Percentiles rank a stretch among this genome's conserved stretches.
These are phyloP conservation scores for Frieseomelitta varia DNA, from an alignment of 1,140 invertebrate species.

Conservation along the genomic window DNA sequence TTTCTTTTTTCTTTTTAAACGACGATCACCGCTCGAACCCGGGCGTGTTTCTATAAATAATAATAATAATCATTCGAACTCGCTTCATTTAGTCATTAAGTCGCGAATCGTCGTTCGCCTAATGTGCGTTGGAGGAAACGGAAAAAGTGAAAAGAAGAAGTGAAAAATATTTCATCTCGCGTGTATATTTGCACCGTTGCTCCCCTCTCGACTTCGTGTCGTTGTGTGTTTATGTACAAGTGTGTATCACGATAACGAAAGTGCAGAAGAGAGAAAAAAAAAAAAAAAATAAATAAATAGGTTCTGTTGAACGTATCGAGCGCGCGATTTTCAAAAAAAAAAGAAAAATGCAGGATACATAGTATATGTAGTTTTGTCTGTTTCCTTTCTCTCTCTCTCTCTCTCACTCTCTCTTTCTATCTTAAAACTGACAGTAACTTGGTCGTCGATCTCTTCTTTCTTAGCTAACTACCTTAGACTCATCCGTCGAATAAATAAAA, in stretches of 20 bases:
- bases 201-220: not conserved
- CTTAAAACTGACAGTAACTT: slow-evolving; percentile 15
- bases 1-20: not conserved
- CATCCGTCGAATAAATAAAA: not conserved
- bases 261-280: no score
- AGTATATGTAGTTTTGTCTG: not conserved
- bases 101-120: not conserved
- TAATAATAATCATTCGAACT: slow-evolving; percentile 6
- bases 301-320: not conserved
- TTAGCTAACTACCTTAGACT: not conserved
- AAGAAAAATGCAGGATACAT: slow-evolving; percentile 9
- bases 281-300: not conserved
- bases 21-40: no score
- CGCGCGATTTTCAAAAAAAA: not conserved
- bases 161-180: not conserved
- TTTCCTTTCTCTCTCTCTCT: not conserved
- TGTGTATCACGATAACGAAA: slow-evolving; percentile 22
- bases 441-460: slow-evolving; percentile 19
- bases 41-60: not conserved
- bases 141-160: not conserved
- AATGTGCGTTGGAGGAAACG: slow-evolving; percentile 33
- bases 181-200: not conserved
- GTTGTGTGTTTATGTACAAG: slow-evolving; percentile 27
- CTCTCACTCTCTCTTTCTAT: not conserved
- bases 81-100: not conserved